phyloP scores from a whole-genome alignment of 1,140 invertebrate genomes.

The Probaryconus sp. region DNA sequence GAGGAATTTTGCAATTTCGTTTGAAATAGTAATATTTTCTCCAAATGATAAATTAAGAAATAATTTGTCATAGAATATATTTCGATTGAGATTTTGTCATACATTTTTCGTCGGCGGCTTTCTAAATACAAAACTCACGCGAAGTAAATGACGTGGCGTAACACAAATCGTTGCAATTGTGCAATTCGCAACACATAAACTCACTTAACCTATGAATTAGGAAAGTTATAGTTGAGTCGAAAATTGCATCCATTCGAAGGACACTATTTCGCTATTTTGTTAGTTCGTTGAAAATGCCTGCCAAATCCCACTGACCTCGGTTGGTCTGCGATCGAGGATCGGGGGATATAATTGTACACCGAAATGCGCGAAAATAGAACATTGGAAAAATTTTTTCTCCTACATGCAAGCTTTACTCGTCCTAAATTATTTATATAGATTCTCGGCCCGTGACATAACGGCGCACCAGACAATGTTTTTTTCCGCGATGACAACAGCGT shows the following conservation, averaged over 20 bases:
- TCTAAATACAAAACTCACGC: no score
- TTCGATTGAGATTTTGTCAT: no score
- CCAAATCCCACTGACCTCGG: slow-evolving; percentile 49
- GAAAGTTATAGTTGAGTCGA: slow-evolving; percentile 1
- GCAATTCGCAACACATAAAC: no score
- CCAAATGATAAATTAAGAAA: no score
- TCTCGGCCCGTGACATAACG: slow-evolving; percentile 30
- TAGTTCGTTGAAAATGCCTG: slow-evolving; percentile 11
- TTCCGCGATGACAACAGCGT: no score
- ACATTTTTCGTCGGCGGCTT: no score
- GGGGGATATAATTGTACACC: slow-evolving; percentile 20
- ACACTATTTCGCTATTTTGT: slow-evolving; percentile 25
- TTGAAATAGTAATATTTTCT: no score
- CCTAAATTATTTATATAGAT: slow-evolving; percentile 39
- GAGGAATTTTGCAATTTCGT: no score
- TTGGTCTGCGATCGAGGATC: slow-evolving; percentile 22
- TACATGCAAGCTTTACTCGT: slow-evolving; percentile 16
- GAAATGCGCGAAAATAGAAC: slow-evolving; percentile 30
- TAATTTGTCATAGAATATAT: no score
- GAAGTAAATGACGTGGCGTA: no score
- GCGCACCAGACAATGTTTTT: no score
- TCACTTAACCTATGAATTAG: background rate
- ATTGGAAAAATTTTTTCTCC: slow-evolving; percentile 28
- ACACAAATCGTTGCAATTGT: no score
- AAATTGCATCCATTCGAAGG: slow-evolving; percentile 19